A percentile compares a stretch with the other conserved stretches of the same genome.
phyloP scores from a whole-genome alignment of 2,113 vertebrate genomes.

The Gambusia affinis region DNA sequence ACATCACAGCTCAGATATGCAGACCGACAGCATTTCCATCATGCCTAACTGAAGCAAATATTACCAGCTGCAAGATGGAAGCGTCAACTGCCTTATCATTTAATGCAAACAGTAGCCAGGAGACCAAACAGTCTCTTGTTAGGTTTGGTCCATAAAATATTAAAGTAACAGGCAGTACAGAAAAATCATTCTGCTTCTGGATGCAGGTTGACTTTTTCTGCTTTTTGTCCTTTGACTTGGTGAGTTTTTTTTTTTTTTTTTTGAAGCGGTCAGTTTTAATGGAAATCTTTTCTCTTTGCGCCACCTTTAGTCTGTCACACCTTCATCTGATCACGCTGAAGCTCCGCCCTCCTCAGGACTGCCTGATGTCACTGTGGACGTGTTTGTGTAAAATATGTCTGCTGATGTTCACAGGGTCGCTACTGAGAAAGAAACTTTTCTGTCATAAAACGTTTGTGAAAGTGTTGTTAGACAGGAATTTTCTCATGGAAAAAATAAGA shows the following conservation, averaged over 20 bases:
- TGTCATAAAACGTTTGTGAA: too few species aligned
- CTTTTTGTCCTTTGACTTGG: too few species aligned
- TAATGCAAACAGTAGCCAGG: conserved; percentile 43
- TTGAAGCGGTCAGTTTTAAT: neutral
- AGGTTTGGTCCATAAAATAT: neutral
- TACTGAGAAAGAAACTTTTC: too few species aligned
- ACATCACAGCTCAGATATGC: neutral
- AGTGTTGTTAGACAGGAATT: too few species aligned
- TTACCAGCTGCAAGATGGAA: conserved; percentile 23
- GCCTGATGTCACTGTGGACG: neutral
- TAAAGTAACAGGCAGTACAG: too few species aligned
- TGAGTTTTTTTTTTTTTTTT: neutral
- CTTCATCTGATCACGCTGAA: neutral
- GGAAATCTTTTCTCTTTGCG: neutral
- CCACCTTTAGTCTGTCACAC: too few species aligned
- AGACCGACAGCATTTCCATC: neutral
- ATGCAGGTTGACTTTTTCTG: too few species aligned
- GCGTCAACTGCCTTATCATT: conserved; percentile 18
- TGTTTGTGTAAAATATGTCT: neutral
- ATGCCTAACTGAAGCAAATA: conserved; percentile 37
- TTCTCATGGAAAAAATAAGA: too few species aligned
- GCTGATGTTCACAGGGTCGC: too few species aligned
- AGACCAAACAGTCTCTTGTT: neutral
- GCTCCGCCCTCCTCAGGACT: neutral
- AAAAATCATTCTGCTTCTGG: too few species aligned